Percentiles rank a stretch among this genome's conserved stretches.
Evolutionary conservation across 2,797 vertebrate genomes (phyloP).

Genomic region (Miichthys miiuy): DNA sequence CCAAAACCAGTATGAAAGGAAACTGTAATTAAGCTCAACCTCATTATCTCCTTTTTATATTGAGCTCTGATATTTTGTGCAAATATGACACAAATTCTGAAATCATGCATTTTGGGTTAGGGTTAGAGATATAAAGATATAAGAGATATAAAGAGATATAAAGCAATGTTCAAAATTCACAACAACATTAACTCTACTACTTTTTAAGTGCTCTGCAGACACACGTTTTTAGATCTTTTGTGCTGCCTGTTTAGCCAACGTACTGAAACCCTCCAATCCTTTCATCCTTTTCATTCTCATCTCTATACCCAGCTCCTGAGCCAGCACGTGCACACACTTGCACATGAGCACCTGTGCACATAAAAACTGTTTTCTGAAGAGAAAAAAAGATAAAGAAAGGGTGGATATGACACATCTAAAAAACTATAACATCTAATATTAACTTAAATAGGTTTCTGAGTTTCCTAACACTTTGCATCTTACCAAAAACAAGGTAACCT

Average conservation of each 20-base stretch:
- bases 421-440: not conserved
- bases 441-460: not conserved
- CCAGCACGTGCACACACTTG: constrained; percentile 10
- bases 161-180: not conserved
- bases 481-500: not conserved
- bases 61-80: not conserved
- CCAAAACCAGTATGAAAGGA: not conserved
- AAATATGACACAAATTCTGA: not conserved
- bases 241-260: not conserved
- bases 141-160: too few relatives aligned
- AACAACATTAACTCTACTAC: not conserved
- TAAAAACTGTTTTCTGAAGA: not conserved
- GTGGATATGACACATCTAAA: not conserved
- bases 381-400: not conserved
- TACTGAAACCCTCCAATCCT: constrained; percentile 25
- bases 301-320: constrained; percentile 14
- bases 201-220: constrained; percentile 8
- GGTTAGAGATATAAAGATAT: too few relatives aligned
- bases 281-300: constrained; percentile 41
- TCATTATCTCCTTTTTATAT: constrained; percentile 11
- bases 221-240: constrained; percentile 23
- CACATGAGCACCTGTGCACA: constrained; percentile 13
- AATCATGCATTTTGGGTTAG: not conserved
- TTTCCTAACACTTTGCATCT: not conserved
- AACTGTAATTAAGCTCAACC: not conserved